Percentiles rank a stretch among this genome's conserved stretches.
phyloP scores from a whole-genome alignment of 2,113 vertebrate species.

The Labeo rohita region DNA sequence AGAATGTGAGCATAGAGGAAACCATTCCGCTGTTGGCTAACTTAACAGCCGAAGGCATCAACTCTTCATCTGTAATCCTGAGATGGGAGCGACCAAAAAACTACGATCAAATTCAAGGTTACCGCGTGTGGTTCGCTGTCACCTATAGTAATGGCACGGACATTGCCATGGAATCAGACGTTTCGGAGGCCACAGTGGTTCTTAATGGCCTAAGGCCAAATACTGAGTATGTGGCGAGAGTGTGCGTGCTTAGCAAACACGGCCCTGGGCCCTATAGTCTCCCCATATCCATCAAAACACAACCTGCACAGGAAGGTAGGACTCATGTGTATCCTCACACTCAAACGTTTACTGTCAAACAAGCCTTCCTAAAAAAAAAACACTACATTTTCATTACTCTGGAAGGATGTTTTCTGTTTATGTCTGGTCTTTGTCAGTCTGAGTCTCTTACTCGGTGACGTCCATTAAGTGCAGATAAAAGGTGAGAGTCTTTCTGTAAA shows the following conservation, averaged over 20 bases:
- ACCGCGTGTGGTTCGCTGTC: constrained; percentile 90
- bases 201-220: constrained; percentile 91
- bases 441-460: not conserved
- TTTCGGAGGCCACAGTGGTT: constrained; percentile 82
- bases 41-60: constrained; percentile 80
- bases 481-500: constrained; percentile 10
- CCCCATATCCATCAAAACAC: constrained; percentile 95
- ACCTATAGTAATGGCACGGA: constrained; percentile 56
- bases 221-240: constrained; percentile 96
- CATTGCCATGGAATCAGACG: constrained; percentile 63
- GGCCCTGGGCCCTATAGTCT: constrained; percentile 95
- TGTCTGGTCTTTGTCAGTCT: constrained; percentile 28
- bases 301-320: constrained; percentile 97
- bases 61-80: constrained; percentile 81
- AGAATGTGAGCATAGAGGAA: not conserved
- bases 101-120: constrained; percentile 88
- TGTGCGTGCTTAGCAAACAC: constrained; percentile 91
- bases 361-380: not conserved
- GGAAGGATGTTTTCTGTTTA: constrained; percentile 9
- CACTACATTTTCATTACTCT: not conserved
- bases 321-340: constrained; percentile 66
- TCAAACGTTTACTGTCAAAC: not conserved
- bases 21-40: constrained; percentile 84
- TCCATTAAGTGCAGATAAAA: constrained; percentile 14
- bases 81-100: constrained; percentile 88